Base-by-base conservation (phyloP, 2,113 vertebrate genomes). In the Ophiodon elongatus region DNA sequence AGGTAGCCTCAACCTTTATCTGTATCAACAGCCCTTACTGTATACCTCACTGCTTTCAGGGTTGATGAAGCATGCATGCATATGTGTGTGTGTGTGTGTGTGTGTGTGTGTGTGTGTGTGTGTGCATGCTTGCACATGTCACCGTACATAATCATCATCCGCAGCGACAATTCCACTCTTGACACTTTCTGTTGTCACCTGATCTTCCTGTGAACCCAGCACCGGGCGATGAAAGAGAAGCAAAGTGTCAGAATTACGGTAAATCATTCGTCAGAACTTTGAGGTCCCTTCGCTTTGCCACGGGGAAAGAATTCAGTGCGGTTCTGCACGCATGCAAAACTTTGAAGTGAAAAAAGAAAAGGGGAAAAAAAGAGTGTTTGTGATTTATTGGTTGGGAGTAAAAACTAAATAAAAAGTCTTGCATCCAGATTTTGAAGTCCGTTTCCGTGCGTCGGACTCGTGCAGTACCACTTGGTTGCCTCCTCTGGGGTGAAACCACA, bases 401-500 rank as follows among this genome's bases (percentile, higher is more conserved):
- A 79, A 50, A 85, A 79, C 85, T 33, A 41, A 43, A 43, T 2
- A 43, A 45, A 41, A 41, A 41, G 82, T 73, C 56, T 76, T 76
- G 11, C 54, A 66, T 77, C 23, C 54, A 67, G 67, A 78, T 81
- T 78, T 66, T 71, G 19, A 87, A 60, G 66, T 67, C 29, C 0
- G 21, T 63, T 85, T 87, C 77, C 45, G 60, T 80, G 80, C 21
- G 0, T 84, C 47, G 27, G 54, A 59, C 71, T 86, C 75, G 10
- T 80, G 85, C 82, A 71, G 71, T 80, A 82, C 52, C 54, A 80
- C 65, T 70, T 35, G 82, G 60, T 84, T 73, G 76, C 75, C 79
- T 91, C 67, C 79, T 89, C 62, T 75, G 76, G 91, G 86, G 76
- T 83, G 85, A 91, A 91, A 93, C 90, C 91, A 88, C 88, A 92